Conservation (phyloP, 2,888 invertebrate genomes). For the Sinotaia quadrata region DNA sequence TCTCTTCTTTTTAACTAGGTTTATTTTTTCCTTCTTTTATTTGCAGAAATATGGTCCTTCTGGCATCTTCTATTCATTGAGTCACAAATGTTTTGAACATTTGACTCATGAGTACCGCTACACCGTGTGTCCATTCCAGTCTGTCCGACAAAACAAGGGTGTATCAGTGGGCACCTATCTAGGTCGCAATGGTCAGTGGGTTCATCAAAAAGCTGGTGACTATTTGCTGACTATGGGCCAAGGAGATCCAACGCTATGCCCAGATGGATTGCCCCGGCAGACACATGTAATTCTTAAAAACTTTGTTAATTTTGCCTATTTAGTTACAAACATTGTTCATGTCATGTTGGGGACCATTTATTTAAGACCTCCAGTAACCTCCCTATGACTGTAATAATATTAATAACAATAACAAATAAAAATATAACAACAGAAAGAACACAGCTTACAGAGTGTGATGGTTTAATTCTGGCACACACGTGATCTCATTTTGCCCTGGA, state of each 20-base stretch:
- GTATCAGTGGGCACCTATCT: constrained; percentile 41
- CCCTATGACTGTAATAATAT: too few species aligned
- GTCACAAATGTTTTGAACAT: constrained; percentile 52
- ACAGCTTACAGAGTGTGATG: too few species aligned
- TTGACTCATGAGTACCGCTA: constrained; percentile 55
- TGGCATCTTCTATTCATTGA: constrained; percentile 61
- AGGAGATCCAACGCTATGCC: constrained; percentile 58
- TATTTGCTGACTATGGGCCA: constrained; percentile 57
- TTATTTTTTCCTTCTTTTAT: constrained; percentile 3
- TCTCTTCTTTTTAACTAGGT: too few species aligned
- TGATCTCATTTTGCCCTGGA: too few species aligned
- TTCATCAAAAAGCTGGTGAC: constrained; percentile 37
- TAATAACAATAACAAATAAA: too few species aligned
- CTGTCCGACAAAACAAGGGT: constrained; percentile 51
- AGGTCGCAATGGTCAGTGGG: constrained; percentile 45
- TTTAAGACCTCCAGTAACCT: too few species aligned
- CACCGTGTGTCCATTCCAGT: constrained; percentile 64
- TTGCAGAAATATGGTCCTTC: constrained; percentile 63
- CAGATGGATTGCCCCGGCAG: constrained; percentile 45
- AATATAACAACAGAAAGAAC: too few species aligned
- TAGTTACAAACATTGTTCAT: neutral
- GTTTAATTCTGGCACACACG: too few species aligned
- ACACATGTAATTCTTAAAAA: constrained; percentile 51
- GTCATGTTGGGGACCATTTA: too few species aligned
- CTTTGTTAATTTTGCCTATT: neutral